Evolutionary conservation across 2,113 vertebrate genomes (phyloP), one percentile per base, ranked within the genome.

Genomic region (Barnardius zonarius): DNA sequence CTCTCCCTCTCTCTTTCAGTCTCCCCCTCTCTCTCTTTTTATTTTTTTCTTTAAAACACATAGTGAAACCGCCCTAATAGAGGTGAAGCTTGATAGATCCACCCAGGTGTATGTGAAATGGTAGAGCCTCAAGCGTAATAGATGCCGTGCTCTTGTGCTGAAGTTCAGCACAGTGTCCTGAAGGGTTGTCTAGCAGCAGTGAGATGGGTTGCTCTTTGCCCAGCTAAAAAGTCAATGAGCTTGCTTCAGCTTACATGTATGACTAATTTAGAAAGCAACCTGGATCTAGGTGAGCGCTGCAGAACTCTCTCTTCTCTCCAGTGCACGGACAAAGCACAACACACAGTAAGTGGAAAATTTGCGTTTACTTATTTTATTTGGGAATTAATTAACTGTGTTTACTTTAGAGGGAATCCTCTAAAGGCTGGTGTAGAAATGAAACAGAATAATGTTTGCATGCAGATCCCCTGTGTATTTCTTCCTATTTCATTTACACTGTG

Each of bases 101-200:
- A 97, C 98, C 98, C 98, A 98, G 98, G 98, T 98, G 98, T 97
- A 97, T 97, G 96, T 98, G 96, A 97, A 98, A 98, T 96, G 97
- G 96, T 96, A 97, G 96, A 97, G 97, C 96, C 97, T 96, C 96
- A 7, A 96, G 96, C 93, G 39, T 96, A 97, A 97, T 96, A 96
- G 96, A 97, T 96, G 93, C 97, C 9, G 97, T 86, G 98, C 92
- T 97, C 95, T 95, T 67, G 64, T n/a, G 97, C 97, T 97, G 97
- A 97, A 98, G 97, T 97, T 97, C 91, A 94, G 85, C 88, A 59
- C 85, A 63, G 68, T 88, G 92, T 97, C 96, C 97, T 96, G 96
- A 97, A 95, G 49, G 96, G 93, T 95, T 96, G 93, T 96, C 91
- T 73, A 88, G 94, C 94, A 92, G 96, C 96, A 70, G 92, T 23